Evolutionary conservation across 2,888 invertebrate species (phyloP).

Genomic region (Creontiades dilutus): DNA sequence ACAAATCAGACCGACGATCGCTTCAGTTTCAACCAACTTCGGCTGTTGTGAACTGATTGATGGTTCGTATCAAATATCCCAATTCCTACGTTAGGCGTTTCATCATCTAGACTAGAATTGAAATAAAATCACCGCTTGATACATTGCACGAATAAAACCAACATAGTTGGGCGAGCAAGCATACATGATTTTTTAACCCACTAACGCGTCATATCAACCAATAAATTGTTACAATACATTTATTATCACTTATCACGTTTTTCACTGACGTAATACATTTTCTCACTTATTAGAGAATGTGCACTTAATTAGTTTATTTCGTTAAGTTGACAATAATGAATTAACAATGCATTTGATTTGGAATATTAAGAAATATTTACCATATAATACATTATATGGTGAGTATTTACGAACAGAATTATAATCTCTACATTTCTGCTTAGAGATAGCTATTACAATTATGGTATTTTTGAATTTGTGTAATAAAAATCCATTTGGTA

Average conservation of each 20-base stretch:
- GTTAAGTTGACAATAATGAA: background rate
- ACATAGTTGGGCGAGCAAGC: too few relatives aligned
- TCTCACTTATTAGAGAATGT: background rate
- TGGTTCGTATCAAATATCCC: background rate
- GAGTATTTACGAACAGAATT: too few relatives aligned
- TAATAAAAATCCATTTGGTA: too few relatives aligned
- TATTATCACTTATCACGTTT: slow-evolving; percentile 19
- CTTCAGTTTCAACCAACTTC: too few relatives aligned
- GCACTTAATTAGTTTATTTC: background rate
- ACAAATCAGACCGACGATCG: too few relatives aligned
- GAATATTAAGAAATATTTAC: too few relatives aligned
- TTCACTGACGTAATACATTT: background rate
- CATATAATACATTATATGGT: too few relatives aligned
- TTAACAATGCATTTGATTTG: slow-evolving; percentile 1
- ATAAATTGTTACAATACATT: background rate
- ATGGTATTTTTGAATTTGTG: too few relatives aligned
- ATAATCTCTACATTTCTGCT: too few relatives aligned
- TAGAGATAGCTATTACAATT: too few relatives aligned
- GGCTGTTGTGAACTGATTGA: background rate
- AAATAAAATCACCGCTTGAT: background rate
- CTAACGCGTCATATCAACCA: background rate
- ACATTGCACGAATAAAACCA: background rate
- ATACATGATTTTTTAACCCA: background rate
- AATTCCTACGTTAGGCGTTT: background rate
- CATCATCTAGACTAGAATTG: background rate